A percentile compares a stretch with the other conserved stretches of the same genome.
phyloP scores from a whole-genome alignment of 2,797 vertebrate species.

The Valencia hispanica region DNA sequence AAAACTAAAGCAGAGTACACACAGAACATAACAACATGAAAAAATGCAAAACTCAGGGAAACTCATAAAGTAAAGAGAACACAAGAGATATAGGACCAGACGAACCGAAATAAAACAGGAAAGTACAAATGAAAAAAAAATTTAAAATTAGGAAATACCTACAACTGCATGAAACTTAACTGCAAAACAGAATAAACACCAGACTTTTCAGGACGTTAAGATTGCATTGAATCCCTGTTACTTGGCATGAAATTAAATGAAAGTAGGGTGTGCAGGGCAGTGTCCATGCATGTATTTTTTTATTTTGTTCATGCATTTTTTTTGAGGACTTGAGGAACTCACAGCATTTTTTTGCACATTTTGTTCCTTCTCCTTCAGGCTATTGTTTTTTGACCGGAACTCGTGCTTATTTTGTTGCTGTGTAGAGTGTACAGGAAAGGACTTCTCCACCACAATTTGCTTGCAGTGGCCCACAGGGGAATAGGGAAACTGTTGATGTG shows the following conservation, averaged over 20 bases:
- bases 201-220: not conserved
- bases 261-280: not conserved
- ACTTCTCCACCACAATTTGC: slow-evolving; percentile 40
- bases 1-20: no score
- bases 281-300: not conserved
- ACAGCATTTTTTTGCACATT: slow-evolving; percentile 14
- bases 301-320: slow-evolving; percentile 34
- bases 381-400: slow-evolving; percentile 51
- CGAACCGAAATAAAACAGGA: not conserved
- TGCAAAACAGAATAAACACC: not conserved
- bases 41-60: no score
- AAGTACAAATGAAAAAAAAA: not conserved
- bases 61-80: no score
- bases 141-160: not conserved
- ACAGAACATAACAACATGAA: no score
- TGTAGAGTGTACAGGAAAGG: slow-evolving; percentile 30
- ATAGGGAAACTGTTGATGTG: slow-evolving; percentile 48
- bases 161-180: not conserved
- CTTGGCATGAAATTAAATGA: not conserved
- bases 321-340: slow-evolving; percentile 18
- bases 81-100: no score
- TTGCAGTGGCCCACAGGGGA: slow-evolving; percentile 45
- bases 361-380: slow-evolving; percentile 23
- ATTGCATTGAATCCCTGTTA: not conserved
- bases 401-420: slow-evolving; percentile 24